Evolutionary conservation across 2,797 vertebrate genomes (phyloP), one percentile per base, ranked within the genome.

Genomic region (Amazona finschi): DNA sequence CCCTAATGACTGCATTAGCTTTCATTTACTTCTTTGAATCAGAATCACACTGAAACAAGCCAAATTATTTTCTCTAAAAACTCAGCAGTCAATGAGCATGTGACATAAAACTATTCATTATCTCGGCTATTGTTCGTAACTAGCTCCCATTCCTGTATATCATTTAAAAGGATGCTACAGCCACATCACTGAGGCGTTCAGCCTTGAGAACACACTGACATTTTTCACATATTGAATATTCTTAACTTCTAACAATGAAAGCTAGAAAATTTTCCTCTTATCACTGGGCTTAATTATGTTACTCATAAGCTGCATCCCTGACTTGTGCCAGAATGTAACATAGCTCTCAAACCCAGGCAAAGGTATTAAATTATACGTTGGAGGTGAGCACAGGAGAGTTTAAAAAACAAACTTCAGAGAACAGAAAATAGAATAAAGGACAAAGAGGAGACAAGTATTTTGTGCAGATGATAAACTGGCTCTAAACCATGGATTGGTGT

Each of bases 401-500:
- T 72, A 78, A 47, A 81, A 90, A 92, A 73, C n/a, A 62, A 79
- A 41, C 55, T 69, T 18, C 4, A 9, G 64, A 87, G 46, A 95
- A 89, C 52, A 96, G 83, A 89, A 95, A 85, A 66, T 31, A 62
- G 61, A 95, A 93, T 69, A 95, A 97, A 96, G 93, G 93, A 97
- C 88, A 96, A 94, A 95, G 33, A 96, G 89, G 96, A 97, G 90
- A 94, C 60, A 94, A 93, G 72, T 47, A 83, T 93, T 97, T 95
- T 95, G 79, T 95, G 83, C 50, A 76, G 80, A 71, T 93, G 88
- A 75, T 43, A 52, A 95, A 96, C 71, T 94, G 96, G 92, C 95
- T 85, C 77, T 81, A 95, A 89, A 97, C 78, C 94, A 83, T 12
- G 74, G 94, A 88, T 92, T 96, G 95, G 97, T 98, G 97, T 97